Evolutionary conservation across 2,888 invertebrate species (phyloP).

Genomic region (Digitonthophagus gazella): DNA sequence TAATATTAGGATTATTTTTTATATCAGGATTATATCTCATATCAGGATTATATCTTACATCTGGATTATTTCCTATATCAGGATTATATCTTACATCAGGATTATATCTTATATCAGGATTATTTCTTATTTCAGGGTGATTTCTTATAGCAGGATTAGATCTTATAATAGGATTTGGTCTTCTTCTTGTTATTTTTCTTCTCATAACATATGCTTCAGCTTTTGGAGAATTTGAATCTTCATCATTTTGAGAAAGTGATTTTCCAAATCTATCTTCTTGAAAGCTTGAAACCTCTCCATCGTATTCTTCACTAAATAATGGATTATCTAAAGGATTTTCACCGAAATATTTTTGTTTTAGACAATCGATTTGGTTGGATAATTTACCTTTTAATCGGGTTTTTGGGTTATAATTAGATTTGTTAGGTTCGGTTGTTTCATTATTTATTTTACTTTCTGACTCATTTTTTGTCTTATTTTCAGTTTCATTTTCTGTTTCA

Average conservation of each 20-base stretch:
- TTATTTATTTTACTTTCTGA: slow-evolving; percentile 40
- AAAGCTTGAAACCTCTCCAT: not conserved
- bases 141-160: slow-evolving; percentile 11
- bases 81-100: not conserved
- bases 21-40: not conserved
- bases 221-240: slow-evolving; percentile 26
- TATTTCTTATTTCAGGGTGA: slow-evolving; percentile 11
- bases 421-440: slow-evolving; percentile 39
- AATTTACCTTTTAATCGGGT: slow-evolving; percentile 41
- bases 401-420: slow-evolving; percentile 58
- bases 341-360: slow-evolving; percentile 73
- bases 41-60: not conserved
- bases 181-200: slow-evolving; percentile 19
- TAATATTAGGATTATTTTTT: not conserved
- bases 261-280: slow-evolving; percentile 1
- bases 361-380: slow-evolving; percentile 73
- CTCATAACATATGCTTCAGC: slow-evolving; percentile 22
- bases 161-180: slow-evolving; percentile 12
- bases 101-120: slow-evolving; percentile 8
- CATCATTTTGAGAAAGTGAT: not conserved
- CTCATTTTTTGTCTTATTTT: slow-evolving; percentile 35
- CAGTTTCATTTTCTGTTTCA: slow-evolving; percentile 42
- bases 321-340: slow-evolving; percentile 73
- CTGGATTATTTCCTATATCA: not conserved
- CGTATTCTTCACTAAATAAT: slow-evolving; percentile 61